Percentiles rank a stretch among this genome's conserved stretches.
Evolutionary conservation across 2,113 vertebrate genomes (phyloP).

Genomic region (Climacteris rufus): DNA sequence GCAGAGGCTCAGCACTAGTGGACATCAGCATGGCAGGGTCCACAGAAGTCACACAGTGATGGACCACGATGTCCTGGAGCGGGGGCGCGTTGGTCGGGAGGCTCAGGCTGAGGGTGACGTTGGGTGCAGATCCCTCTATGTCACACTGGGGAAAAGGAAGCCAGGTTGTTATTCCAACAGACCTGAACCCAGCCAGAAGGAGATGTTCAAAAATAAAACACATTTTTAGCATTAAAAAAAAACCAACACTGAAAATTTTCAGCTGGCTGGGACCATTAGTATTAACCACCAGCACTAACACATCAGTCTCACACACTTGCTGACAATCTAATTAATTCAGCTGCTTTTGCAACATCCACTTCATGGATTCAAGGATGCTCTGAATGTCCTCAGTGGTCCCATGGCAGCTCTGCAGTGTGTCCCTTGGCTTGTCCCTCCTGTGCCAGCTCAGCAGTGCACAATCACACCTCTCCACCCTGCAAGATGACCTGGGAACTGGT

Average conservation of each 20-base stretch:
- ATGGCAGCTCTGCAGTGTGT: not conserved
- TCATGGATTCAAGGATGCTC: not conserved
- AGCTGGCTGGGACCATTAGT: not conserved
- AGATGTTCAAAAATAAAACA: not conserved
- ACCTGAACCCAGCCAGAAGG: not conserved
- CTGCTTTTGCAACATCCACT: not conserved
- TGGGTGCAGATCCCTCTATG: conserved; percentile 87
- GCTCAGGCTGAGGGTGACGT: conserved; percentile 83
- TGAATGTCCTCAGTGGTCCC: not conserved
- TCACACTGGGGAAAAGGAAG: conserved; percentile 79
- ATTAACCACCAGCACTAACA: not conserved
- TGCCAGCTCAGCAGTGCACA: not conserved
- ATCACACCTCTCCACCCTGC: not conserved
- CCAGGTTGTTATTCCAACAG: not conserved
- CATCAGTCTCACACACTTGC: not conserved
- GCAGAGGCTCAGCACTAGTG: conserved; percentile 79
- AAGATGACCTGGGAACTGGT: not conserved
- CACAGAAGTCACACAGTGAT: conserved; percentile 89
- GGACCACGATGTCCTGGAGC: conserved; percentile 88
- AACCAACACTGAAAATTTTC: not conserved
- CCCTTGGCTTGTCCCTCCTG: not conserved
- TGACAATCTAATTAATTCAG: not conserved
- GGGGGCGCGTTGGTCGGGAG: conserved; percentile 89
- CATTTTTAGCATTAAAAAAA: not conserved
- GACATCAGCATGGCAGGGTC: conserved; percentile 86